phyloP scores from a whole-genome alignment of 2,888 invertebrate species.

The Xylota segnis region DNA sequence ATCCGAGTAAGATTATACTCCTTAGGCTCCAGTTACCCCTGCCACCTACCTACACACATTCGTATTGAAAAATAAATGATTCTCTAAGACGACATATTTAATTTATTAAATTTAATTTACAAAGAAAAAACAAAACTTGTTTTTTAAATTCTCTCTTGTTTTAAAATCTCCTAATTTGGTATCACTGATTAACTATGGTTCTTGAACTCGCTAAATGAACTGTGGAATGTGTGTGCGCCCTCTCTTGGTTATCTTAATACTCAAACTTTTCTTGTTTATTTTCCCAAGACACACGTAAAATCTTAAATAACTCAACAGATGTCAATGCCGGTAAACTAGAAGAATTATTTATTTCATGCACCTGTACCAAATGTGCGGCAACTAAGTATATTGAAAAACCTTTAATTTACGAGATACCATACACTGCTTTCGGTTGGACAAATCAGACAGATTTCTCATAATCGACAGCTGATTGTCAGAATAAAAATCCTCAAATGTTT shows the following conservation, averaged over 20 bases:
- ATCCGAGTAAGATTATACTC: too few relatives aligned
- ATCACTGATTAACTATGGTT: background rate
- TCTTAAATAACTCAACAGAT: background rate
- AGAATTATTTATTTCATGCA: background rate
- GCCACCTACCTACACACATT: too few relatives aligned
- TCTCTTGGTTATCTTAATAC: background rate
- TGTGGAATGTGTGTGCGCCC: conserved; percentile 7
- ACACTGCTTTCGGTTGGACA: background rate
- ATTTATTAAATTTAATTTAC: too few relatives aligned
- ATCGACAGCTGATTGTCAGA: conserved; percentile 68
- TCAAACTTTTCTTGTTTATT: conserved; percentile 7
- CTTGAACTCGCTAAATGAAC: conserved; percentile 10
- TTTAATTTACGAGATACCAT: conserved; percentile 6
- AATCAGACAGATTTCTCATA: conserved; percentile 7
- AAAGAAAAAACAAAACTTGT: too few relatives aligned
- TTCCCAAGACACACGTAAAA: too few relatives aligned
- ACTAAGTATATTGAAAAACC: background rate
- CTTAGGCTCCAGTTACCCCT: too few relatives aligned
- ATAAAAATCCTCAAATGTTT: conserved; percentile 47
- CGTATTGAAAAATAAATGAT: too few relatives aligned
- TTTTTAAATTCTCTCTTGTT: too few relatives aligned
- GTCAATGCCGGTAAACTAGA: too few relatives aligned
- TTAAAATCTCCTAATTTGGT: background rate
- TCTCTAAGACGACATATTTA: too few relatives aligned
- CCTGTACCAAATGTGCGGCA: background rate